Percentiles rank a stretch among this genome's conserved stretches.
Evolutionary conservation across 2,113 vertebrate species (phyloP).

Genomic region (Lepus europaeus): DNA sequence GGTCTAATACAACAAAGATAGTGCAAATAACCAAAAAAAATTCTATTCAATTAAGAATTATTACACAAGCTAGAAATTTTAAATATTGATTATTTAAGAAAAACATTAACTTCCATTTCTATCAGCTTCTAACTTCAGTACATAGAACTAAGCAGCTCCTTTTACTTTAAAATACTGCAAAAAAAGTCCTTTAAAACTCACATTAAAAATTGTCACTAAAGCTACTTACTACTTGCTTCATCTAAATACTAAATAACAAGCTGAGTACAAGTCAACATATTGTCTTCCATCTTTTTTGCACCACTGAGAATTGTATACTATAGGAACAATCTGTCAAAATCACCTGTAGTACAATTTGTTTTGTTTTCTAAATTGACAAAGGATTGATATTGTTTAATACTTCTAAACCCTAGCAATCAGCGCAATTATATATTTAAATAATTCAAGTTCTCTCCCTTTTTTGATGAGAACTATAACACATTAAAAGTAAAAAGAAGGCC

Average conservation of each 20-base stretch:
- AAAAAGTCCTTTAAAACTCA: too few species aligned
- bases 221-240: neutral
- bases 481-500: neutral
- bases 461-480: neutral
- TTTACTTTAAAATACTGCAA: conserved; percentile 54
- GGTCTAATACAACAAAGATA: neutral
- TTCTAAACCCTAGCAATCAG: neutral
- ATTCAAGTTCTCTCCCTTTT: neutral
- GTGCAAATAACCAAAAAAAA: neutral
- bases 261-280: neutral
- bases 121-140: conserved; percentile 2
- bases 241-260: conserved; percentile 50
- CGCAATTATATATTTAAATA: conserved; percentile 28
- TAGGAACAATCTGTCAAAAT: neutral
- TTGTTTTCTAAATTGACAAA: conserved; percentile 25
- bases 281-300: conserved; percentile 12
- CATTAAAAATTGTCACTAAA: conserved; percentile 33
- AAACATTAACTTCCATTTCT: neutral
- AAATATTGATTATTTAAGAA: conserved; percentile 28
- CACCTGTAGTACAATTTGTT: neutral
- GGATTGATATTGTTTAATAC: neutral
- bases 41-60: neutral
- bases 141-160: conserved; percentile 42
- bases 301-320: neutral
- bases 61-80: neutral